phyloP scores from a whole-genome alignment of 2,797 vertebrate genomes.

The Rousettus madagascariensis region DNA sequence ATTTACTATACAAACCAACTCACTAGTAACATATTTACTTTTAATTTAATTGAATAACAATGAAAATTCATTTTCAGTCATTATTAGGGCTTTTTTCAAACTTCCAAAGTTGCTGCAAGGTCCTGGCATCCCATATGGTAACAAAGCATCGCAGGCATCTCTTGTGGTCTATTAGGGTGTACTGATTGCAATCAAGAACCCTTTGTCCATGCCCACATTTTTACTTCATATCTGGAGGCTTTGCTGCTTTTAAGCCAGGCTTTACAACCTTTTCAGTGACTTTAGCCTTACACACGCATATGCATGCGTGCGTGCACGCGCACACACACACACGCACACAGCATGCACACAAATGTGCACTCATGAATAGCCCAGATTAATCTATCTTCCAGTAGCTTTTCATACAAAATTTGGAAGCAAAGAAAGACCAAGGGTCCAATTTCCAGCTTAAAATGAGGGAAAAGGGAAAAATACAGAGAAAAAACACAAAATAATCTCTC shows the following conservation, averaged over 20 bases:
- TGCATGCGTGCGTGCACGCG: fast-evolving
- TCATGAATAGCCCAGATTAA: background rate
- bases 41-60: background rate
- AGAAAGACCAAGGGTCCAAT: background rate
- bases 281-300: background rate
- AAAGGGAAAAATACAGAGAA: background rate
- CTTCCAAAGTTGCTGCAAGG: background rate
- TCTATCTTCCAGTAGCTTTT: background rate
- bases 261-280: background rate
- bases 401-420: background rate
- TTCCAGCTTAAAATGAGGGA: background rate
- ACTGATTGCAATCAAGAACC: background rate
- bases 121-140: background rate
- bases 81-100: background rate
- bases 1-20: background rate
- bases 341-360: background rate
- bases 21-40: background rate
- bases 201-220: background rate
- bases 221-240: background rate
- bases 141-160: background rate
- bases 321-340: background rate
- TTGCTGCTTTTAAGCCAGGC: background rate
- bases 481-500: background rate
- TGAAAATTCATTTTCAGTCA: background rate
- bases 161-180: background rate